A percentile compares a stretch with the other conserved stretches of the same genome.
phyloP scores from a whole-genome alignment of 2,113 vertebrate species.

The Egretta garzetta region DNA sequence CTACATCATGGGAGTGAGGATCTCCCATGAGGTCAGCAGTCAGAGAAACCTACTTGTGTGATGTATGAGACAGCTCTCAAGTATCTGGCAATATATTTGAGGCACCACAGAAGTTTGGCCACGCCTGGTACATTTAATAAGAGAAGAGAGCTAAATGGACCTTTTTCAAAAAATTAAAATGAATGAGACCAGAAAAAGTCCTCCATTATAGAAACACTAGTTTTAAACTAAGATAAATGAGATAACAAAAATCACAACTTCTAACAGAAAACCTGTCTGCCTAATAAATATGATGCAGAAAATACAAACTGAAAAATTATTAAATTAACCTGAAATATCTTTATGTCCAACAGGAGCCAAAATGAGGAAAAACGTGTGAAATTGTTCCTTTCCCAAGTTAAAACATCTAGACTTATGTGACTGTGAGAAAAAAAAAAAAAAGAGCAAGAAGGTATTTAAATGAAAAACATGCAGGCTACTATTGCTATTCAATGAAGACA shows the following conservation, averaged over 20 bases:
- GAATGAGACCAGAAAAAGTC: neutral
- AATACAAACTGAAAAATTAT: neutral
- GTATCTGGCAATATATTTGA: neutral
- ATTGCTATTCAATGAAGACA: neutral
- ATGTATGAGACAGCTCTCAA: neutral
- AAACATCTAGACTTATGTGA: neutral
- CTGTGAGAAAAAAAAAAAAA: neutral
- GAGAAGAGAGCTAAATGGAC: neutral
- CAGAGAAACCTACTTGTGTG: neutral
- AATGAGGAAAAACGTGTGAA: neutral
- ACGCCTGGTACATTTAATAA: neutral
- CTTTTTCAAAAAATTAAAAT: neutral
- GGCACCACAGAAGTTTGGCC: neutral
- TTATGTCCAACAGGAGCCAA: neutral
- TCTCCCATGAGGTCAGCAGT: neutral
- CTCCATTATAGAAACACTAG: neutral
- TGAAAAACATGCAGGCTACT: neutral
- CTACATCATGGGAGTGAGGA: neutral
- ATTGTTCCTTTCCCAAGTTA: neutral
- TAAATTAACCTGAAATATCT: neutral
- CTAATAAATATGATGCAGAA: neutral
- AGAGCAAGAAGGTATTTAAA: neutral
- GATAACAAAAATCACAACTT: neutral
- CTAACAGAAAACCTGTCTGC: neutral
- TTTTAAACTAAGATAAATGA: neutral